These are phyloP conservation scores for Brotula barbata DNA, from an alignment of 2,797 vertebrate species.

Conservation along the genomic window DNA sequence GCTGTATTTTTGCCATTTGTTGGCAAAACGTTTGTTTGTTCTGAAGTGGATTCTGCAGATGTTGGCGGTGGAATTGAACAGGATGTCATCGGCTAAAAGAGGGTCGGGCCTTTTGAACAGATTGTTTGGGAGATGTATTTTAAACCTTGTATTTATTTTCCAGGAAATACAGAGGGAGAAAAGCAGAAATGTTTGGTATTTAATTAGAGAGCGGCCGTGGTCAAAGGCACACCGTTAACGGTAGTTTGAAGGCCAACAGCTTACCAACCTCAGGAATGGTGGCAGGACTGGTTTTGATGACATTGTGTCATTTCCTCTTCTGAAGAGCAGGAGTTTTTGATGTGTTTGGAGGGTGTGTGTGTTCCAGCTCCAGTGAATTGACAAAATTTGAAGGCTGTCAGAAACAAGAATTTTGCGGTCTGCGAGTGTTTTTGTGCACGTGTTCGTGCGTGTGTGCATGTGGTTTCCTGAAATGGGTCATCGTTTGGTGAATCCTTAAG, in stretches of 20 bases:
- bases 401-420: background rate
- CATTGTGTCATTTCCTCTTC: conserved; percentile 55
- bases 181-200: conserved; percentile 49
- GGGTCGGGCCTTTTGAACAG: conserved; percentile 40
- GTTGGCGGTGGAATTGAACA: conserved; percentile 33
- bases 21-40: conserved; percentile 32
- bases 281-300: conserved; percentile 60
- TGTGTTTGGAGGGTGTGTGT: conserved; percentile 31
- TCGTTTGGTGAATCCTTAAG: too few species aligned
- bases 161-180: conserved; percentile 31
- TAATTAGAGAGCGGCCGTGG: conserved; percentile 65
- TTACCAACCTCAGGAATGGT: conserved; percentile 60
- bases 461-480: too few species aligned
- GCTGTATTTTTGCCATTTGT: conserved; percentile 16
- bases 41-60: conserved; percentile 37
- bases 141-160: conserved; percentile 58
- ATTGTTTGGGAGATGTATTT: conserved; percentile 54
- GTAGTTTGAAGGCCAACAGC: conserved; percentile 57
- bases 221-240: conserved; percentile 55
- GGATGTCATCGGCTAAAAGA: conserved; percentile 37
- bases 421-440: too few species aligned
- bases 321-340: conserved; percentile 36
- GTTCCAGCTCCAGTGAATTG: conserved; percentile 20
- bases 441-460: too few species aligned
- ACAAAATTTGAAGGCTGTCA: conserved; percentile 21